Percentiles rank a stretch among this genome's conserved stretches.
These are phyloP conservation scores for Watsonalla binaria DNA, from an alignment of 2,888 invertebrate species.

Conservation along the genomic window DNA sequence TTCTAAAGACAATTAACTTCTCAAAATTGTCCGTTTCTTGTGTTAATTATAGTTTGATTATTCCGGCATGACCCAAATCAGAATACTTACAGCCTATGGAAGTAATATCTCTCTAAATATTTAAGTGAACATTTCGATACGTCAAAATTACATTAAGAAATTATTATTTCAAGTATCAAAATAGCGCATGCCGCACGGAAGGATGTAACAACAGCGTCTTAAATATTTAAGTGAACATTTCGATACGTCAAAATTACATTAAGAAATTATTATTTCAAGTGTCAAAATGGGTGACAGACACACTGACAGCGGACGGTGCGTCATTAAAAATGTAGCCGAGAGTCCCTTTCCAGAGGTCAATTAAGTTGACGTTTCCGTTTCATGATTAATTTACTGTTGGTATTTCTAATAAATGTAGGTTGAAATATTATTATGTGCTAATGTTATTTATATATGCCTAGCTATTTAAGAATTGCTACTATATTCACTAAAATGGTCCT, in stretches of 20 bases:
- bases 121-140: conserved; percentile 5
- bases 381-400: conserved; percentile 8
- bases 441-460: conserved; percentile 2
- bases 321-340: conserved; percentile 26
- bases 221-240: conserved; percentile 4
- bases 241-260: conserved; percentile 8
- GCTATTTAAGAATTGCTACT: too few species aligned
- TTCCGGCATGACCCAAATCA: too few species aligned
- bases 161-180: too few species aligned
- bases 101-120: background rate
- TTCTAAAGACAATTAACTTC: too few species aligned
- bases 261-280: conserved; percentile 31
- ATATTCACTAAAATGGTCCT: too few species aligned
- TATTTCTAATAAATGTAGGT: too few species aligned
- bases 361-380: conserved; percentile 24
- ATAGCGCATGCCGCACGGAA: too few species aligned
- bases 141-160: conserved; percentile 14
- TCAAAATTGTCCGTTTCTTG: too few species aligned
- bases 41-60: too few species aligned
- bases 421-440: background rate
- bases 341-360: conserved; percentile 21
- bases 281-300: conserved; percentile 29
- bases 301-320: conserved; percentile 23
- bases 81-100: too few species aligned
- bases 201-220: too few species aligned